Evolutionary conservation across 1,140 invertebrate species (phyloP), one percentile per base, ranked within the genome.

Genomic region (Diabrotica undecimpunctata): DNA sequence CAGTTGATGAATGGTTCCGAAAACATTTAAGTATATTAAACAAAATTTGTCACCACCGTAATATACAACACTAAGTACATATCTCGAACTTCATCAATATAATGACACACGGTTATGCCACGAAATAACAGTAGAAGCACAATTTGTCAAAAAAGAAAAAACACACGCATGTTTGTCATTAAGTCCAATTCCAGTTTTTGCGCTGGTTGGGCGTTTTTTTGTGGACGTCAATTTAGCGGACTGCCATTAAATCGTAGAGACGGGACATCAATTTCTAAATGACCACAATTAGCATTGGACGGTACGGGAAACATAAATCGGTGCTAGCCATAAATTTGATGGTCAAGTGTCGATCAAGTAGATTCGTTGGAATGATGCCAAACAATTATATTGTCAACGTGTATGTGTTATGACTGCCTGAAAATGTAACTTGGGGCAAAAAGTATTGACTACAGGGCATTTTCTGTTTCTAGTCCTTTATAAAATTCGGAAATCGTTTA

Each of bases 261-360:
- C 35, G 36, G 55, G 36, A 38, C 55, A 57, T 57, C 10, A 57
- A 57, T 57, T 57, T 38, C 55, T 38, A 57, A 57, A 57, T 57
- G 37, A 54, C 66, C 55, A 68, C 66, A 68, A 65, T 68, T 62
- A 65, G 66, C 60, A 68, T 62, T 58, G 62, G 52, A 54, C 66
- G 41, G 41, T n/a, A 46, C n/a, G 50, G 38, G 46, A 61, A 61
- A 41, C 38, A 65, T 65, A 64, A 65, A 68, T 68, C 63, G 66
- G 55, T 8, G 10, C 35, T n/a, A 61, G 10, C 59, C 63, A 68
- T 68, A 68, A 68, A 68, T 68, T 58, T 68, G 59, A 68, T 68
- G 59, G 66, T 57, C 66, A 65, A 65, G 66, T 68, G 66, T 68
- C 66, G 62, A 68, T 68, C 66, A 68, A 68, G 66, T 65, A 64